Percentiles rank a stretch among this genome's conserved stretches.
phyloP scores from a whole-genome alignment of 2,113 vertebrate species.

The Oncorhynchus kisutch region DNA sequence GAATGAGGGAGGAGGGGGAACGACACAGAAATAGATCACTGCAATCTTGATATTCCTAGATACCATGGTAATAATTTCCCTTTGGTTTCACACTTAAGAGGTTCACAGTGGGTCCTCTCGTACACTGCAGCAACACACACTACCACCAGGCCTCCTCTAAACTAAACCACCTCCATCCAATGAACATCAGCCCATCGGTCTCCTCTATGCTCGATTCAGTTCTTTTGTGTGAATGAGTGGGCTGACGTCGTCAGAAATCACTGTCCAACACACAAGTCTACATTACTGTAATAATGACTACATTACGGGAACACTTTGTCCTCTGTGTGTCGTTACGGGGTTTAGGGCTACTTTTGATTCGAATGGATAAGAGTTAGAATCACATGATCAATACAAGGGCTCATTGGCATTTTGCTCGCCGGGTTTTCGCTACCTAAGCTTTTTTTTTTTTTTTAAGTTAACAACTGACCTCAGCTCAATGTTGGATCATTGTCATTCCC shows the following conservation, averaged over 20 bases:
- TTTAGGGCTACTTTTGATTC: slow-evolving; percentile 38
- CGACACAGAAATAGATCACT: neutral
- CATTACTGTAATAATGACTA: neutral
- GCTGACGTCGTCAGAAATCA: neutral
- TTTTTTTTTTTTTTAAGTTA: slow-evolving; percentile 41
- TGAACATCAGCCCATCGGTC: neutral
- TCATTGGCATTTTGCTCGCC: slow-evolving; percentile 51
- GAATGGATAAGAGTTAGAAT: slow-evolving; percentile 56
- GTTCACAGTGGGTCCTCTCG: too few relatives aligned
- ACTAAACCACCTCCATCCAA: too few relatives aligned
- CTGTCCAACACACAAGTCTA: too few relatives aligned
- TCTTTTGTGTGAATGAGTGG: neutral
- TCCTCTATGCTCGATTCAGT: neutral
- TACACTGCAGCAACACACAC: too few relatives aligned
- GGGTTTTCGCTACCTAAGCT: slow-evolving; percentile 46
- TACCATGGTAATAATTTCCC: too few relatives aligned
- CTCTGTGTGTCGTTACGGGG: slow-evolving; percentile 15
- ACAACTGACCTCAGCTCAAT: slow-evolving; percentile 60
- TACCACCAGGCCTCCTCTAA: too few relatives aligned
- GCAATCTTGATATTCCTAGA: too few relatives aligned
- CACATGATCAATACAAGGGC: slow-evolving; percentile 56
- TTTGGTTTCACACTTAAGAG: too few relatives aligned
- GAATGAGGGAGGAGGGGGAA: neutral
- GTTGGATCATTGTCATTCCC: slow-evolving; percentile 59
- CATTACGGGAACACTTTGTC: neutral